Conservation (phyloP, 2,113 vertebrate genomes). For the Microtus richardsoni region DNA sequence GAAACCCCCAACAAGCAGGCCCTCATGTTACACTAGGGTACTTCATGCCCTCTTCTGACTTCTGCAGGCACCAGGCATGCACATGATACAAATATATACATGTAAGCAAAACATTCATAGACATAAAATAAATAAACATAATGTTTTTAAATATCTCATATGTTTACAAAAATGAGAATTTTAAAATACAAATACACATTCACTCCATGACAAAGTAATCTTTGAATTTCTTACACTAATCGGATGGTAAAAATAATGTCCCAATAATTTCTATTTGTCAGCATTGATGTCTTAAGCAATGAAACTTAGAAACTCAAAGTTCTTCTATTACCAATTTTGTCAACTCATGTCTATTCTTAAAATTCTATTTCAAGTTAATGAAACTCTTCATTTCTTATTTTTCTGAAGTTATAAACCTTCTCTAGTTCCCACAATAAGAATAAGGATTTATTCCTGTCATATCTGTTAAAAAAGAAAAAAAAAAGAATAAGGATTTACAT, state of each 20-base stretch:
- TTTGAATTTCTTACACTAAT: conserved; percentile 50
- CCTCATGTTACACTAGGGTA: neutral
- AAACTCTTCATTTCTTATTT: conserved; percentile 58
- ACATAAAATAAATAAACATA: neutral
- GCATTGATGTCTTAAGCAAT: conserved; percentile 28
- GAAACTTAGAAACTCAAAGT: conserved; percentile 13
- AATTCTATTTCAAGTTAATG: conserved; percentile 40
- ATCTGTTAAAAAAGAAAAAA: no score
- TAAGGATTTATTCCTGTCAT: conserved; percentile 34
- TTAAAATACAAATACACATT: conserved; percentile 27
- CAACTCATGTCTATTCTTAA: conserved; percentile 34
- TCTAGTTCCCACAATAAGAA: conserved; percentile 32
- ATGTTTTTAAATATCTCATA: neutral
- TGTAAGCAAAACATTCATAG: neutral
- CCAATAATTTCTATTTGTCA: conserved; percentile 42
- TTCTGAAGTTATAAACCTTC: conserved; percentile 30
- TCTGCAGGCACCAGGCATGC: neutral
- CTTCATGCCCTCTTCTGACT: neutral
- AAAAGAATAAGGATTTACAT: conserved; percentile 66
- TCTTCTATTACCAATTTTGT: conserved; percentile 19
- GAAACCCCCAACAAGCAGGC: no score
- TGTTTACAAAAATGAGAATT: conserved; percentile 31
- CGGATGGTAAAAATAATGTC: neutral
- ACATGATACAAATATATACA: neutral
- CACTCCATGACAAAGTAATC: neutral